These are phyloP conservation scores for Mormyrus iriodes DNA, from an alignment of 2,113 vertebrate species.

Conservation along the genomic window DNA sequence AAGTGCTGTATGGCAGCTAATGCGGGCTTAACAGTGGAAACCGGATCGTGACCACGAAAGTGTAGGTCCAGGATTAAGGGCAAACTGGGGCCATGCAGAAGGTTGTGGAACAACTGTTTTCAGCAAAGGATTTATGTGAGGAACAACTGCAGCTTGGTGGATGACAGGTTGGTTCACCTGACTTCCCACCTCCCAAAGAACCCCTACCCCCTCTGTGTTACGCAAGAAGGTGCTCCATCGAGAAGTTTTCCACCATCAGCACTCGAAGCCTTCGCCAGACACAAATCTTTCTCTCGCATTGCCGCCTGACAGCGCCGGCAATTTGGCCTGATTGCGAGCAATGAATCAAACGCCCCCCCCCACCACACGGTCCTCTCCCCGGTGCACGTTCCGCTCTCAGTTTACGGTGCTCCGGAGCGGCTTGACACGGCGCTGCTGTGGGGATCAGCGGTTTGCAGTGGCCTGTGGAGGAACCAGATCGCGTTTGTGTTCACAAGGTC, in stretches of 20 bases:
- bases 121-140: background rate
- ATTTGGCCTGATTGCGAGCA: background rate
- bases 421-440: background rate
- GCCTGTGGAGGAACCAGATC: background rate
- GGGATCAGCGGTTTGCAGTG: background rate
- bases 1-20: background rate
- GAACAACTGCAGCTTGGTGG: background rate
- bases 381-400: background rate
- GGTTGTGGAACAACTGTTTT: background rate
- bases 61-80: background rate
- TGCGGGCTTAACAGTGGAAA: background rate
- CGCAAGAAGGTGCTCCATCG: background rate
- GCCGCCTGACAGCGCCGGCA: background rate
- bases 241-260: background rate
- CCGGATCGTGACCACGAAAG: background rate
- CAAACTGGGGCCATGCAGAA: background rate
- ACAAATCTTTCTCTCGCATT: background rate
- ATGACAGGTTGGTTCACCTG: background rate
- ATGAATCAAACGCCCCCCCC: background rate
- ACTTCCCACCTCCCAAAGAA: background rate
- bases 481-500: background rate
- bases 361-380: background rate
- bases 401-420: background rate
- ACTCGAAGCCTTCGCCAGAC: background rate
- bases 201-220: background rate